Evolutionary conservation across 2,113 vertebrate genomes (phyloP).

Genomic region (Psilopsiagon aurifrons): DNA sequence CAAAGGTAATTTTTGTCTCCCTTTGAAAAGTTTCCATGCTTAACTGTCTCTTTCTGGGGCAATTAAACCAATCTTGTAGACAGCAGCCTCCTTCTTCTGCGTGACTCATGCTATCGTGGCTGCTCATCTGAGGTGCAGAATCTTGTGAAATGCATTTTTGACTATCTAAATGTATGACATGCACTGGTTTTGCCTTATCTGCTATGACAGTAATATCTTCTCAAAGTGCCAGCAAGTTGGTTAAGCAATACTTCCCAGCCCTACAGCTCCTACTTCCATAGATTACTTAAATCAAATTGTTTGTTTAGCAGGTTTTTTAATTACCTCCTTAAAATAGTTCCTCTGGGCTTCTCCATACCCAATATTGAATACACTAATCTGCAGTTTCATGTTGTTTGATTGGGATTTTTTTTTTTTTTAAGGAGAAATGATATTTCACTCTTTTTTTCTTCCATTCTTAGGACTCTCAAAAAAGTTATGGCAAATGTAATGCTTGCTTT

Average conservation of each 20-base stretch:
- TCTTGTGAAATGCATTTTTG: constrained; percentile 42
- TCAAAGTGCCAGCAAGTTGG: background rate
- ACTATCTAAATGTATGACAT: constrained; percentile 46
- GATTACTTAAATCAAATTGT: constrained; percentile 10
- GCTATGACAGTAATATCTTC: constrained; percentile 7
- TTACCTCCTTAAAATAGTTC: constrained; percentile 19
- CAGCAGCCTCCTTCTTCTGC: constrained; percentile 14
- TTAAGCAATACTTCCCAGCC: constrained; percentile 39
- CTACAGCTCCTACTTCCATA: background rate
- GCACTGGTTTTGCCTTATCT: constrained; percentile 54
- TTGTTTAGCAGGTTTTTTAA: constrained; percentile 50
- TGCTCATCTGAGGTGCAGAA: constrained; percentile 49
- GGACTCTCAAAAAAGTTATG: background rate
- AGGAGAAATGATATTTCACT: background rate
- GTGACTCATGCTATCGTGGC: constrained; percentile 35
- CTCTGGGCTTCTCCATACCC: background rate
- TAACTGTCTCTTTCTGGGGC: constrained; percentile 26
- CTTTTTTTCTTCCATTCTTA: background rate
- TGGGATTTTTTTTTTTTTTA: background rate
- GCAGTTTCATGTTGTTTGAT: background rate
- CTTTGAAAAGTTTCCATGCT: constrained; percentile 44
- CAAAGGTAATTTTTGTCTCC: background rate
- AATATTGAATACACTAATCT: background rate
- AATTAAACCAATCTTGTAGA: background rate
- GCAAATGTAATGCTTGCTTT: background rate